Conservation (phyloP, 2,888 invertebrate genomes). For the Clostera curtula region DNA sequence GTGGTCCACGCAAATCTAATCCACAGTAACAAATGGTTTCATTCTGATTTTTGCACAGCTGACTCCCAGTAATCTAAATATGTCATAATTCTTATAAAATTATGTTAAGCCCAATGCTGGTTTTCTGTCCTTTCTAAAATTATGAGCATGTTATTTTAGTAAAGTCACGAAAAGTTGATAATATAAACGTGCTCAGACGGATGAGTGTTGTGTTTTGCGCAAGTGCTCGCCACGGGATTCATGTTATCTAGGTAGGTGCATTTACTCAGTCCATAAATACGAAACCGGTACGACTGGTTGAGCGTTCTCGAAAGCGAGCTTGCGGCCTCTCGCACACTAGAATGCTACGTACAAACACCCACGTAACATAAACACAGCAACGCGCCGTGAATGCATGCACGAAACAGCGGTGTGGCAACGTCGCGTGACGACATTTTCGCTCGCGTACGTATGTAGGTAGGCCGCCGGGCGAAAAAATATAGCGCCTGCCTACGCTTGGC, state of each 20-base stretch:
- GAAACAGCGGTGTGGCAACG: constrained; percentile 68
- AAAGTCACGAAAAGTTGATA: constrained; percentile 40
- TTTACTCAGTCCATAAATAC: constrained; percentile 71
- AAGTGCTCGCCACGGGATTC: constrained; percentile 60
- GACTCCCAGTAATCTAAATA: no score
- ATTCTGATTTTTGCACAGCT: no score
- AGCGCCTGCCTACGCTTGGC: constrained; percentile 71
- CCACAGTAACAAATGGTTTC: no score
- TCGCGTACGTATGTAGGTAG: constrained; percentile 70
- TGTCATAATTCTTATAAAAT: no score
- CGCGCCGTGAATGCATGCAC: constrained; percentile 63
- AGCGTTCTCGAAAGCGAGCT: constrained; percentile 72
- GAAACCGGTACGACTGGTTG: constrained; percentile 69
- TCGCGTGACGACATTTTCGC: constrained; percentile 77
- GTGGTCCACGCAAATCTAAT: no score
- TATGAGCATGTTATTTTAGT: constrained; percentile 32
- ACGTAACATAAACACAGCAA: constrained; percentile 57
- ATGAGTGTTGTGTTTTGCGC: constrained; percentile 56
- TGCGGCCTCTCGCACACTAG: constrained; percentile 65
- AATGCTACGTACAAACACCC: constrained; percentile 57
- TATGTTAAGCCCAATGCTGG: no score
- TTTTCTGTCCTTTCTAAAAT: no score
- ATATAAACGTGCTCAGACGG: constrained; percentile 40
- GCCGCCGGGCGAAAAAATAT: constrained; percentile 67
- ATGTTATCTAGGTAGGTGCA: constrained; percentile 70